These are phyloP conservation scores for Platysternon megacephalum DNA, from an alignment of 2,113 vertebrate genomes.

Conservation along the genomic window DNA sequence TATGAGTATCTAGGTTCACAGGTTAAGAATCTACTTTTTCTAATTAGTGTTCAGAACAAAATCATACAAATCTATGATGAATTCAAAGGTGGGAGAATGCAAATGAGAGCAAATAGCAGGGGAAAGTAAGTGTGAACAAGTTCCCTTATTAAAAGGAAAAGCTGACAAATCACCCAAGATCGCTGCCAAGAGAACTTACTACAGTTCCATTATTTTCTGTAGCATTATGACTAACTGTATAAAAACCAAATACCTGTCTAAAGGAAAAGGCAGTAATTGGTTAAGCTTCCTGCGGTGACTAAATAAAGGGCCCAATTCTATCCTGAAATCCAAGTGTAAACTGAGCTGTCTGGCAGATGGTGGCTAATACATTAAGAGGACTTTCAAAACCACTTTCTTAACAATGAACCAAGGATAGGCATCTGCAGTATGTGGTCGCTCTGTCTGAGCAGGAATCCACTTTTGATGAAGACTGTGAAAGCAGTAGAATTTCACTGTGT, in stretches of 20 bases:
- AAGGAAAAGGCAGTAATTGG: conserved; percentile 10
- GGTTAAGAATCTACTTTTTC: neutral
- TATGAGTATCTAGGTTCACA: neutral
- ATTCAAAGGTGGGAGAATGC: neutral
- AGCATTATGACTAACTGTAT: neutral
- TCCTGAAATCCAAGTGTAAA: neutral
- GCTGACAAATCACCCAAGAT: neutral
- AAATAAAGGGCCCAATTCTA: conserved; percentile 19
- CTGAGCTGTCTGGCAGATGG: neutral
- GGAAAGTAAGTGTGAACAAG: neutral
- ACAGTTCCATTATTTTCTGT: neutral
- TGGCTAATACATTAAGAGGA: neutral
- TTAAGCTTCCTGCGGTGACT: neutral
- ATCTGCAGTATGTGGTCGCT: neutral
- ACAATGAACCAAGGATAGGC: neutral
- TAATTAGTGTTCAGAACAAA: neutral
- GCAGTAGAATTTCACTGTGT: neutral
- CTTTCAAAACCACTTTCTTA: neutral
- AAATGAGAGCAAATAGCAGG: neutral
- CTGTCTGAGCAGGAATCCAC: neutral
- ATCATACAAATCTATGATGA: neutral
- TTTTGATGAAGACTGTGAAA: neutral
- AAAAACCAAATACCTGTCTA: neutral
- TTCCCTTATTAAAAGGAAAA: neutral
- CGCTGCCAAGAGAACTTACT: neutral